Conservation (phyloP, 2,113 vertebrate species). For the Struthidea cinerea region DNA sequence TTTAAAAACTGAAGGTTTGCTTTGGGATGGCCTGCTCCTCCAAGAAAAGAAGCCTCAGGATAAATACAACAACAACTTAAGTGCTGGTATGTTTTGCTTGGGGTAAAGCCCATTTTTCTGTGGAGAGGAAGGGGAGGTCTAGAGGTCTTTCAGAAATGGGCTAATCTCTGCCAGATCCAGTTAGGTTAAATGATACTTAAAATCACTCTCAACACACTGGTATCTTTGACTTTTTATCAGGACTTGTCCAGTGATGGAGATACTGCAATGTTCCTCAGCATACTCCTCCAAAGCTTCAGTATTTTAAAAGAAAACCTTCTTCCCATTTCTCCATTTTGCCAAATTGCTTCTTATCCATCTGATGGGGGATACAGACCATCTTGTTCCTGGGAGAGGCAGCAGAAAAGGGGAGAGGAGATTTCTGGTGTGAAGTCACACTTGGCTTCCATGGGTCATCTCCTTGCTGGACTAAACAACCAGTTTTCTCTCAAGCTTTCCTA, state of each 20-base stretch:
- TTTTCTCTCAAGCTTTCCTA: neutral
- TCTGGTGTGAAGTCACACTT: neutral
- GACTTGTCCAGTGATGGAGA: neutral
- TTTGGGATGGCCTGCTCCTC: neutral
- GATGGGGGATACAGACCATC: neutral
- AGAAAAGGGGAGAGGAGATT: neutral
- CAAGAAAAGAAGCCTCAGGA: neutral
- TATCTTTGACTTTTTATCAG: neutral
- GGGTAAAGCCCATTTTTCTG: neutral
- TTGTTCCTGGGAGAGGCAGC: rapidly evolving
- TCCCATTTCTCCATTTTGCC: neutral
- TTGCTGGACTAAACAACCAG: neutral
- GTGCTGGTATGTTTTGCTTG: neutral
- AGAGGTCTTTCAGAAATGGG: neutral
- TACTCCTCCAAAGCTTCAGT: neutral
- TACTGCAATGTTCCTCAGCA: neutral
- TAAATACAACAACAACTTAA: neutral
- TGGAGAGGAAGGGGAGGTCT: neutral
- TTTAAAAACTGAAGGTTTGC: neutral
- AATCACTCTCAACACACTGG: neutral
- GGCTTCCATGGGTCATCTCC: neutral
- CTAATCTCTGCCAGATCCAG: neutral
- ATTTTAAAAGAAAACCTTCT: neutral
- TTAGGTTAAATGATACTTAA: neutral
- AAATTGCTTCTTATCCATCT: neutral